Conservation (phyloP, 2,113 vertebrate species). For the Leucoraja erinaceus region DNA sequence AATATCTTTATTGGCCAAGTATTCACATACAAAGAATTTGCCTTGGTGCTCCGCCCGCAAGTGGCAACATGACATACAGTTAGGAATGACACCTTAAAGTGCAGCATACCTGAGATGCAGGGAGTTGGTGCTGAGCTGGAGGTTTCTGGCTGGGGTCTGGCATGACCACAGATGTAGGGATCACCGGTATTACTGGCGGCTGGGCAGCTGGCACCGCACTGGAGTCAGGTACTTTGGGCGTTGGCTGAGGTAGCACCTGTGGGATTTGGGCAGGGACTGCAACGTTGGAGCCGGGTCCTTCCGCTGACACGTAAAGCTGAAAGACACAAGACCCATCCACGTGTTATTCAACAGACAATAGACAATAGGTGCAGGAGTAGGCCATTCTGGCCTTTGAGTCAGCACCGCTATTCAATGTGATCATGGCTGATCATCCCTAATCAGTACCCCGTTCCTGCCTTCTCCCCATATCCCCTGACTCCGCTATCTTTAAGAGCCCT, state of each 20-base stretch:
- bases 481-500: too few relatives aligned
- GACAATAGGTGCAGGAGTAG: too few relatives aligned
- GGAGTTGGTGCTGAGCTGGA: conserved; percentile 42
- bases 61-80: too few relatives aligned
- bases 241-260: conserved; percentile 80
- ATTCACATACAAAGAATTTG: too few relatives aligned
- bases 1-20: too few relatives aligned
- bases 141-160: conserved; percentile 52
- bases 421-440: too few relatives aligned
- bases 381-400: too few relatives aligned
- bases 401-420: too few relatives aligned
- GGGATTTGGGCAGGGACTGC: conserved; percentile 61
- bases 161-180: conserved; percentile 44
- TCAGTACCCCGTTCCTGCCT: too few relatives aligned
- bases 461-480: too few relatives aligned
- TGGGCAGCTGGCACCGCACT: conserved; percentile 57
- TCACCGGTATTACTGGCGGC: conserved; percentile 43
- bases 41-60: too few relatives aligned
- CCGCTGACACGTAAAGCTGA: conserved; percentile 74
- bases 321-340: background rate
- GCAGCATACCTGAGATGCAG: conserved; percentile 22
- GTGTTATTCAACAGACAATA: background rate
- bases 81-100: background rate
- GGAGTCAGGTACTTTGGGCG: conserved; percentile 60
- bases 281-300: conserved; percentile 67